These are phyloP conservation scores for Melitaea cinxia DNA, from an alignment of 1,140 invertebrate species.

Conservation along the genomic window DNA sequence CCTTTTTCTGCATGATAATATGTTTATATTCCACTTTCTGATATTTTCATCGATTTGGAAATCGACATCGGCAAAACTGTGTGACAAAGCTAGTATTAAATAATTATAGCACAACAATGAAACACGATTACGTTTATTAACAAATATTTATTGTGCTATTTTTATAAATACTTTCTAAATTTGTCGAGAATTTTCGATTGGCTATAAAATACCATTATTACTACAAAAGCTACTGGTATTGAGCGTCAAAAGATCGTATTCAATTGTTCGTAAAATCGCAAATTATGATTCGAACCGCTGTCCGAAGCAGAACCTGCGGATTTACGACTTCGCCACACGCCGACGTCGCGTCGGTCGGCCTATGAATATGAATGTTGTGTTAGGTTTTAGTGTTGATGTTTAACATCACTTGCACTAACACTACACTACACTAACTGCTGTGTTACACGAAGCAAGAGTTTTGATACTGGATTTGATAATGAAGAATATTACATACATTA, in stretches of 20 bases:
- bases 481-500: too few species aligned
- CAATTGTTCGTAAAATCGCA: constrained; percentile 74
- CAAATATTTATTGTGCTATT: background rate
- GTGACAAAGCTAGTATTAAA: too few species aligned
- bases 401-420: background rate
- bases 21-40: too few species aligned
- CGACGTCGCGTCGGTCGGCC: constrained; percentile 2
- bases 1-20: too few species aligned
- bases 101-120: too few species aligned
- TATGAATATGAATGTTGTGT: constrained; percentile 31
- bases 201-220: background rate
- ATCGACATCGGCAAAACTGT: too few species aligned
- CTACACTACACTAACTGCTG: background rate
- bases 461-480: too few species aligned
- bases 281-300: constrained; percentile 62
- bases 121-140: too few species aligned
- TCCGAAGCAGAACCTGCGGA: constrained; percentile 48
- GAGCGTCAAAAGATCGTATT: constrained; percentile 42
- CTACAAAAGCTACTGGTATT: constrained; percentile 17
- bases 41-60: too few species aligned
- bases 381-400: constrained; percentile 1
- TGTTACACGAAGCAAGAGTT: background rate
- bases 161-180: background rate
- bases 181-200: background rate
- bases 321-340: constrained; percentile 54